Percentiles rank a stretch among this genome's conserved stretches.
phyloP scores from a whole-genome alignment of 2,797 vertebrate species.

The Typhlichthys subterraneus region DNA sequence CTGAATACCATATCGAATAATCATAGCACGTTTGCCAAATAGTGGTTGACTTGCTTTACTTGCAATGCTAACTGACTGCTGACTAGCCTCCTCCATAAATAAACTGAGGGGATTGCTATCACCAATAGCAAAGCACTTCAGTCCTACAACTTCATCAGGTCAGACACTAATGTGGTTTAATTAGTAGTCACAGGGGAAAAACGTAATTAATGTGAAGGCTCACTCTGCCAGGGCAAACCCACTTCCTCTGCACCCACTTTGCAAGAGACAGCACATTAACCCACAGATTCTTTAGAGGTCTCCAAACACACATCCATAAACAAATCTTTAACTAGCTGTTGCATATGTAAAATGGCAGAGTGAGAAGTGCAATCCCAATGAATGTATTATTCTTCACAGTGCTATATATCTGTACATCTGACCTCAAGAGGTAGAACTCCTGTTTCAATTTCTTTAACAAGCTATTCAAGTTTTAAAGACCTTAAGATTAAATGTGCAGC shows the following conservation, averaged over 20 bases:
- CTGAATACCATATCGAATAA: no score
- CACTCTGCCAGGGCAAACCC: constrained; percentile 54
- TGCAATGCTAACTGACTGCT: no score
- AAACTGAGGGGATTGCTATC: constrained; percentile 41
- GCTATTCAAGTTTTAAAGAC: constrained; percentile 12
- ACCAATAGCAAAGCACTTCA: constrained; percentile 26
- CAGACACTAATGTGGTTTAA: constrained; percentile 73
- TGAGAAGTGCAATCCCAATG: constrained; percentile 23
- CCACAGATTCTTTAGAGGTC: constrained; percentile 35
- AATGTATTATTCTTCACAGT: constrained; percentile 34
- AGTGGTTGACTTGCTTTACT: no score
- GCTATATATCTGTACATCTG: constrained; percentile 1
- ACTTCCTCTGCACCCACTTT: constrained; percentile 65
- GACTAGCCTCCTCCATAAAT: not conserved
- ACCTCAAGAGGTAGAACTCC: constrained; percentile 1
- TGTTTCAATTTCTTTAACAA: no score
- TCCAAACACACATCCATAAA: constrained; percentile 37
- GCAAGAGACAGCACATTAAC: constrained; percentile 62
- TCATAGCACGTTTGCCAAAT: no score
- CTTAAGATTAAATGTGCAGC: not conserved
- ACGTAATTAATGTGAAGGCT: constrained; percentile 72
- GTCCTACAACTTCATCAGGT: constrained; percentile 66
- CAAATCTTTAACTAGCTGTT: constrained; percentile 42
- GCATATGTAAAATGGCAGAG: constrained; percentile 31
- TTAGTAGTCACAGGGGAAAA: constrained; percentile 68